phyloP scores from a whole-genome alignment of 2,113 vertebrate genomes.

The Pimephales promelas region DNA sequence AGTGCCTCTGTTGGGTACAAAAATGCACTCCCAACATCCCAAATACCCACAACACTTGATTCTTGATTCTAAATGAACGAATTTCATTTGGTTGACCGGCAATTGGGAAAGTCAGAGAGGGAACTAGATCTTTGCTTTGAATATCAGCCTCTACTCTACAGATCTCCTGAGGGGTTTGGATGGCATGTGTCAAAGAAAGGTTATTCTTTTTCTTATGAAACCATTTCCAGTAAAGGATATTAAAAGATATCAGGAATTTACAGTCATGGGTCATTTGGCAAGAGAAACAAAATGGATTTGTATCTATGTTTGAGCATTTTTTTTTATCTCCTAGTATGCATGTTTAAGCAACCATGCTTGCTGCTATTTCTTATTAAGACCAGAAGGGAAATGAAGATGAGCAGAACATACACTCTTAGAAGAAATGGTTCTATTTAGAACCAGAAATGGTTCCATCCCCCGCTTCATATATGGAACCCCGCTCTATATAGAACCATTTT shows the following conservation, averaged over 20 bases:
- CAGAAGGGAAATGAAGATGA: not conserved
- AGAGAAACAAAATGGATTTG: not conserved
- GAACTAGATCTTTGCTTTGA: not conserved
- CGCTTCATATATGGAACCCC: too few relatives aligned
- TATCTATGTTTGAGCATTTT: not conserved
- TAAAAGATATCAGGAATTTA: conserved; percentile 36
- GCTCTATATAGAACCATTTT: too few relatives aligned
- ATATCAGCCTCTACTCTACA: not conserved
- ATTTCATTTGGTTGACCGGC: not conserved
- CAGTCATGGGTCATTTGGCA: conserved; percentile 24
- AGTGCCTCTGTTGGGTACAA: not conserved
- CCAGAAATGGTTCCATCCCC: too few relatives aligned
- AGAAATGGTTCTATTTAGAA: too few relatives aligned
- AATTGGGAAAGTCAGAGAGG: not conserved
- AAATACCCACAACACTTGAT: not conserved
- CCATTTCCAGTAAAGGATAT: conserved; percentile 28
- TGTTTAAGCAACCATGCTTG: not conserved
- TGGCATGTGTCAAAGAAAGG: not conserved
- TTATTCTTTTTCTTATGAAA: conserved; percentile 21
- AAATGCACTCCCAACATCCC: not conserved
- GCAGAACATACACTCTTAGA: not conserved
- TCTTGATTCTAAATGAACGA: not conserved
- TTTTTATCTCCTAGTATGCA: not conserved
- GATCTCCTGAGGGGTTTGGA: conserved; percentile 17
- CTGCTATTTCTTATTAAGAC: not conserved